A percentile compares a stretch with the other conserved stretches of the same genome.
phyloP scores from a whole-genome alignment of 2,888 invertebrate genomes.

The Celastrina argiolus region DNA sequence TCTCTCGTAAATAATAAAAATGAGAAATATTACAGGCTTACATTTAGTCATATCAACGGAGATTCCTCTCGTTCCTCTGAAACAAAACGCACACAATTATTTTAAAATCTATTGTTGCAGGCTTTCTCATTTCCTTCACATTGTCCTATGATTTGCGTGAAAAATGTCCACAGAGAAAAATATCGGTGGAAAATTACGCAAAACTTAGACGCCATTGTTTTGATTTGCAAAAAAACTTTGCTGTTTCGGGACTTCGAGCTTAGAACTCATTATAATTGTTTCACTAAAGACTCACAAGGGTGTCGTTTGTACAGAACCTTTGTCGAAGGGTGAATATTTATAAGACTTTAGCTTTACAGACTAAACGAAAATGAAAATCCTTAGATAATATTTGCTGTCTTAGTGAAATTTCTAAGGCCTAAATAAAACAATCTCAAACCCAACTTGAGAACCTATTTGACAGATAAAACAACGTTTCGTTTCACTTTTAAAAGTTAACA shows the following conservation, averaged over 20 bases:
- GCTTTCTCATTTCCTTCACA: conserved; percentile 24
- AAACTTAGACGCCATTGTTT: background rate
- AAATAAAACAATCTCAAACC: too few species aligned
- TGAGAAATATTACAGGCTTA: conserved; percentile 2
- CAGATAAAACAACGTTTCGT: too few species aligned
- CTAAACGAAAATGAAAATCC: background rate
- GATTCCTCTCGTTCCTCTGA: conserved; percentile 23
- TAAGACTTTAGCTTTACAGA: background rate
- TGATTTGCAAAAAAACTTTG: background rate
- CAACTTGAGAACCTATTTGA: too few species aligned
- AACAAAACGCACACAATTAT: conserved; percentile 29
- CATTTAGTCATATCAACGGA: conserved; percentile 19
- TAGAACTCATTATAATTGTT: background rate
- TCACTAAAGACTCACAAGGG: background rate
- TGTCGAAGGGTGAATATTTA: conserved; percentile 3
- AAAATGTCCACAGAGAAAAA: conserved; percentile 6
- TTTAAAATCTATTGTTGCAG: conserved; percentile 26
- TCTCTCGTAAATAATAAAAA: background rate
- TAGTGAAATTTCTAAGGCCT: too few species aligned
- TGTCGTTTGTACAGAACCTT: background rate
- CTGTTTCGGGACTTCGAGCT: background rate
- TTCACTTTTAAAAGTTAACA: too few species aligned
- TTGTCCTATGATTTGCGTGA: conserved; percentile 1
- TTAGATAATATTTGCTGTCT: too few species aligned
- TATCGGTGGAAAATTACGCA: conserved; percentile 14